phyloP scores from a whole-genome alignment of 2,797 vertebrate genomes.

The Molossus molossus region DNA sequence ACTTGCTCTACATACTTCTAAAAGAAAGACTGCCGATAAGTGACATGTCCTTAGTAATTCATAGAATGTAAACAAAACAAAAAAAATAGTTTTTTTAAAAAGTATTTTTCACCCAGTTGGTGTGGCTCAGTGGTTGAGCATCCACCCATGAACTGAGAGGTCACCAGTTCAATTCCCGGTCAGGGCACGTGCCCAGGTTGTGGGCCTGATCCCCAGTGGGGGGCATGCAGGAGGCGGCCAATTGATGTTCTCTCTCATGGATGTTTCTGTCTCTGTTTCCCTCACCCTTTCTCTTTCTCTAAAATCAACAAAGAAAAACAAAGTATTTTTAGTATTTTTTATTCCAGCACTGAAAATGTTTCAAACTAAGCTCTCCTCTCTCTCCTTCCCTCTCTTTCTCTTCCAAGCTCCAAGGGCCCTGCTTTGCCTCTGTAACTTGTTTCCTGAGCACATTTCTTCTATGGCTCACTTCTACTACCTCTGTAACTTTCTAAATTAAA shows the following conservation, averaged over 20 bases:
- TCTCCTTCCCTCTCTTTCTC: background rate
- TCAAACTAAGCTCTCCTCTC: background rate
- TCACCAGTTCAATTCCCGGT: too few species aligned
- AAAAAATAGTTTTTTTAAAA: background rate
- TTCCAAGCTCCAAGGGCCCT: background rate
- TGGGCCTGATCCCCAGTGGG: too few species aligned
- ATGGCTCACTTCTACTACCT: background rate
- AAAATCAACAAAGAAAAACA: background rate
- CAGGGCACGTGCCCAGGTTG: too few species aligned
- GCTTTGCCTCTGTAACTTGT: background rate
- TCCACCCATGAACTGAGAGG: too few species aligned
- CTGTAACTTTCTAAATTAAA: background rate
- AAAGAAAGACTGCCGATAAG: background rate
- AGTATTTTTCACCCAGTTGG: too few species aligned
- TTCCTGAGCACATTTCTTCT: background rate
- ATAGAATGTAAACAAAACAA: background rate
- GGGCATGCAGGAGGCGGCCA: too few species aligned
- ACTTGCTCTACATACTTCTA: background rate
- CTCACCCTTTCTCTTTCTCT: too few species aligned
- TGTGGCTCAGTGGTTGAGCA: too few species aligned
- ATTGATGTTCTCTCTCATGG: too few species aligned
- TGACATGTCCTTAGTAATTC: background rate
- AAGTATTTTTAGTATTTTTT: background rate
- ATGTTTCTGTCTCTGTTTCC: too few species aligned
- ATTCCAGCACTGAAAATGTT: constrained; percentile 21